phyloP scores from a whole-genome alignment of 2,888 invertebrate genomes.

The Volucella bombylans region DNA sequence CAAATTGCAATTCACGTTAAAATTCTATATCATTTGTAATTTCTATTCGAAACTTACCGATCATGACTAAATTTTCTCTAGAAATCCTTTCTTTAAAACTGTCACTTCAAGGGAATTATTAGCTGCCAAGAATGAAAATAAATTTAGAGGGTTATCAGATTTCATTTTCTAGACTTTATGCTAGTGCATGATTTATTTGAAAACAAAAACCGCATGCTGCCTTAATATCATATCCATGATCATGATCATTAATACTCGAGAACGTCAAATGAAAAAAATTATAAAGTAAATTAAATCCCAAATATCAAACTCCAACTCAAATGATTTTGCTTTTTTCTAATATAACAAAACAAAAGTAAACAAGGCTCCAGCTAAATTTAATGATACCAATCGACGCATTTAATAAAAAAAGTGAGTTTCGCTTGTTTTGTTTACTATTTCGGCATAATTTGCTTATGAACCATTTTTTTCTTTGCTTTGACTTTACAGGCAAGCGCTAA shows the following conservation, averaged over 20 bases:
- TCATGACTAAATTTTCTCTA: too few relatives aligned
- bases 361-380: slow-evolving; percentile 23
- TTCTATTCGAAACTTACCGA: too few relatives aligned
- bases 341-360: not conserved
- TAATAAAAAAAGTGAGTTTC: slow-evolving; percentile 59
- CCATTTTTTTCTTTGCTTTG: slow-evolving; percentile 21
- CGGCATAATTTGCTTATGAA: slow-evolving; percentile 17
- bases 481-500: slow-evolving; percentile 62
- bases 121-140: too few relatives aligned
- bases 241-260: slow-evolving; percentile 38
- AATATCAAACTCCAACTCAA: not conserved
- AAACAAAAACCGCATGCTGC: slow-evolving; percentile 21
- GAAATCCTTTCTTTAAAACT: too few relatives aligned
- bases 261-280: not conserved
- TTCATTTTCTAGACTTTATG: not conserved
- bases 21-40: too few relatives aligned
- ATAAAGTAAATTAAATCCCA: not conserved
- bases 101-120: too few relatives aligned
- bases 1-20: too few relatives aligned
- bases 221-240: slow-evolving; percentile 11
- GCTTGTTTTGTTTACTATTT: slow-evolving; percentile 17
- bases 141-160: slow-evolving; percentile 1
- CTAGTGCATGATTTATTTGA: not conserved
- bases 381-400: slow-evolving; percentile 50
- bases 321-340: slow-evolving; percentile 19